Percentiles rank a stretch among this genome's conserved stretches.
These are phyloP conservation scores for Macaria notata DNA, from an alignment of 2,888 invertebrate genomes.

Conservation along the genomic window DNA sequence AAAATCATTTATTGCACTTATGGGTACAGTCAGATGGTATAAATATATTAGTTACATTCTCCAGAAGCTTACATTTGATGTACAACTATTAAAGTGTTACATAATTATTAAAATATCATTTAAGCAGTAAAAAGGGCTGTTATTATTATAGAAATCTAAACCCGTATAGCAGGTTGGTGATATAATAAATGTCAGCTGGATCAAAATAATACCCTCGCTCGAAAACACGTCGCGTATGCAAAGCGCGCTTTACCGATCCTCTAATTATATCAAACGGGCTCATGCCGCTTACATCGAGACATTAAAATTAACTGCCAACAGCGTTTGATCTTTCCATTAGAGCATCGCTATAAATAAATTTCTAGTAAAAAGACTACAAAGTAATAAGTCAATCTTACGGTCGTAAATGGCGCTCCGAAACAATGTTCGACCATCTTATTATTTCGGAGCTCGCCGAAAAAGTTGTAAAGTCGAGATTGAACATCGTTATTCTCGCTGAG, in stretches of 20 bases:
- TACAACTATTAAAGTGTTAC: no score
- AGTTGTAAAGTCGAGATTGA: constrained; percentile 41
- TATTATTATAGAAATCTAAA: not conserved
- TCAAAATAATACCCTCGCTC: constrained; percentile 65
- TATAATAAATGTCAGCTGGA: constrained; percentile 72
- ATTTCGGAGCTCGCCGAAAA: constrained; percentile 32
- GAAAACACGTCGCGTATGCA: constrained; percentile 47
- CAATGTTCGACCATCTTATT: constrained; percentile 42
- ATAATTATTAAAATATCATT: no score
- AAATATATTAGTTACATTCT: no score
- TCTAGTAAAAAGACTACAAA: constrained; percentile 63
- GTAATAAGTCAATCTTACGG: constrained; percentile 64
- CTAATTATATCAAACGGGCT: constrained; percentile 77
- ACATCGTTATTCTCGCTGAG: constrained; percentile 37
- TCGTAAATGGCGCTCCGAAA: constrained; percentile 48
- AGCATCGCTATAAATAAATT: constrained; percentile 71
- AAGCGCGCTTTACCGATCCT: constrained; percentile 63
- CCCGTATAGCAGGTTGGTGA: constrained; percentile 45
- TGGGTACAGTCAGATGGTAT: no score
- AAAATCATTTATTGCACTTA: no score
- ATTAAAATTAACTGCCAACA: constrained; percentile 78
- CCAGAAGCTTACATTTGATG: no score
- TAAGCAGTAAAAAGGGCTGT: no score
- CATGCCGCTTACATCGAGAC: constrained; percentile 74
- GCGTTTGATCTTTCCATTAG: constrained; percentile 82